Percentiles rank a stretch among this genome's conserved stretches.
Conservation (phyloP, 2,888 invertebrate species). For the Shargacucullia verbasci region DNA sequence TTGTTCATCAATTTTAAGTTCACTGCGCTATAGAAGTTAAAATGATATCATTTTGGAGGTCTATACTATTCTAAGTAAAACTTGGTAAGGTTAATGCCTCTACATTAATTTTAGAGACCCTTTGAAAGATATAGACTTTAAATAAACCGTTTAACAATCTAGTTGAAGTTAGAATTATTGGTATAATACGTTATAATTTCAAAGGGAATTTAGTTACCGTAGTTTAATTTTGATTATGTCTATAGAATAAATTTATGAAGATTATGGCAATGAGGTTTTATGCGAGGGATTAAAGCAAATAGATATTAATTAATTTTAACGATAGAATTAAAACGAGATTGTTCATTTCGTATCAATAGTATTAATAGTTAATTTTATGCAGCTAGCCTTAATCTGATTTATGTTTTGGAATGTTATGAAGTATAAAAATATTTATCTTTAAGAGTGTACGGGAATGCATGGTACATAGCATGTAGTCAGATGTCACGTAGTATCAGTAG, state of each 20-base stretch:
- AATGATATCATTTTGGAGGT: slow-evolving; percentile 24
- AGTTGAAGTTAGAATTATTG: slow-evolving; percentile 31
- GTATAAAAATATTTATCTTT: too few relatives aligned
- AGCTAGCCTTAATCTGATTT: too few relatives aligned
- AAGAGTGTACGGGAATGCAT: too few relatives aligned
- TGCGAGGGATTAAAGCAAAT: too few relatives aligned
- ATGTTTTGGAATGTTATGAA: too few relatives aligned
- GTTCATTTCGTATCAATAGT: too few relatives aligned
- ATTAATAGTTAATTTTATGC: too few relatives aligned
- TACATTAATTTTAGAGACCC: slow-evolving; percentile 40
- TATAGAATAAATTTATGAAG: neutral
- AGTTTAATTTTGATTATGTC: slow-evolving; percentile 26
- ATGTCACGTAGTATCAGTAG: too few relatives aligned
- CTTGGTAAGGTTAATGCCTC: slow-evolving; percentile 27
- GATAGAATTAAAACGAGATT: too few relatives aligned
- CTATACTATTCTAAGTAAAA: slow-evolving; percentile 11
- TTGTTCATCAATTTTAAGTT: slow-evolving; percentile 36
- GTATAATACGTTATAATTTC: slow-evolving; percentile 28
- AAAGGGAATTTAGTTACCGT: slow-evolving; percentile 12
- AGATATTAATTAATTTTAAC: too few relatives aligned
- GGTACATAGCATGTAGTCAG: too few relatives aligned
- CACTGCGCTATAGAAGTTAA: slow-evolving; percentile 39
- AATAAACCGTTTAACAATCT: slow-evolving; percentile 42
- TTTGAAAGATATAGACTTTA: slow-evolving; percentile 29
- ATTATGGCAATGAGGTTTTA: neutral